Evolutionary conservation across 2,113 vertebrate species (phyloP).

Genomic region (Salvelinus fontinalis): DNA sequence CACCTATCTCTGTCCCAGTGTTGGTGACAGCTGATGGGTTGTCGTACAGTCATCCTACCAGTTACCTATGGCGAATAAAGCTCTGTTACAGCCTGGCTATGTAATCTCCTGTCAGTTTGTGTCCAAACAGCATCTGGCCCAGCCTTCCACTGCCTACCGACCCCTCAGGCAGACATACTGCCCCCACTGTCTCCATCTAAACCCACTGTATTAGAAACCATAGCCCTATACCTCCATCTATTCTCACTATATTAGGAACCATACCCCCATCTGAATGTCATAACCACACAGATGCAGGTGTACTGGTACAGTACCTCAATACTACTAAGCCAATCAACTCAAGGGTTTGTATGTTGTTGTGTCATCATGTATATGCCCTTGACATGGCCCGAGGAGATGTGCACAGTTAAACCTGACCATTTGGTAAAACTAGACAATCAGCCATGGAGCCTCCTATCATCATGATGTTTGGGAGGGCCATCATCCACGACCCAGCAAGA

Average conservation of each 20-base stretch:
- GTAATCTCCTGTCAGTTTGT: constrained; percentile 48
- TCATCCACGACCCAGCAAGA: too few species aligned
- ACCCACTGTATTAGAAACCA: constrained; percentile 41
- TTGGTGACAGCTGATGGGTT: background rate
- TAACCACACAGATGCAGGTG: background rate
- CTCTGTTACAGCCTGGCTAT: constrained; percentile 45
- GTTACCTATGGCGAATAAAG: too few species aligned
- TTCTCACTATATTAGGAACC: constrained; percentile 36
- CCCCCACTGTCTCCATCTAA: constrained; percentile 24
- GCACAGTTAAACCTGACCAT: too few species aligned
- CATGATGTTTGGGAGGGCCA: too few species aligned
- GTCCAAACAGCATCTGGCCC: constrained; percentile 66
- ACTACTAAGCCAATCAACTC: too few species aligned
- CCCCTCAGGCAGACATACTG: constrained; percentile 48
- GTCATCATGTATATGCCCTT: background rate
- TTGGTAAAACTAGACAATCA: too few species aligned
- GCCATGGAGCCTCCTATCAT: too few species aligned
- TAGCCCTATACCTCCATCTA: constrained; percentile 53
- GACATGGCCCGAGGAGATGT: background rate
- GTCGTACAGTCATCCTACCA: background rate
- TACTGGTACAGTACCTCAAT: too few species aligned
- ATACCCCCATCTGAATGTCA: background rate
- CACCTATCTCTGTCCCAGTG: background rate
- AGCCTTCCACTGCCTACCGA: constrained; percentile 15
- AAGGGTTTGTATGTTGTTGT: too few species aligned